Evolutionary conservation across 2,888 invertebrate species (phyloP), one percentile per base, ranked within the genome.

Genomic region (Spodoptera exigua): DNA sequence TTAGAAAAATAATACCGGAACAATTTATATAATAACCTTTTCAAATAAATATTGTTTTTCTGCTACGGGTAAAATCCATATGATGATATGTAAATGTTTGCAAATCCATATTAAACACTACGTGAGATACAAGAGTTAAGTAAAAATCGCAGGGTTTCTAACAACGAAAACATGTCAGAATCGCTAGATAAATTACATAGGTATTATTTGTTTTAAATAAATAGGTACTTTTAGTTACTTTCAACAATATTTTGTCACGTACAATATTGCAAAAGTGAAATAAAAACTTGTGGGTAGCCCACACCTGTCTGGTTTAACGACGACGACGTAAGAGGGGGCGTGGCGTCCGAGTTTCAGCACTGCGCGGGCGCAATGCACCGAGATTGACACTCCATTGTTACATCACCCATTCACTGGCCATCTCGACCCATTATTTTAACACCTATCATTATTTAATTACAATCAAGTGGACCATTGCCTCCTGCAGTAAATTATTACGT

Each of bases 351-450:
- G 59, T 39, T 47, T 61, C 69, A 49, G 52, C 48, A 21, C 46
- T 73, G 74, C 56, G 69, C 53, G 55, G 70, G 74, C 57, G 59
- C 74, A 67, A 48, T 61, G 65, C 67, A 69, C 54, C 51, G 57
- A 74, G 62, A 74, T 71, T 74, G 79, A 74, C 80, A 78, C 67
- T 78, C 80, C 80, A 81, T 84, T 84, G 83, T 90, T 89, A 80
- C 89, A 81, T 88, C 85, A 90, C 71, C 80, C 86, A 85, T 87
- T 88, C 88, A 86, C 75, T 63, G 67, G 73, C 73, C 76, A 81
- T 80, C 79, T 75, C 78, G 61, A 78, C 74, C 76, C 74, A 83
- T 83, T 84, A 80, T 74, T 79, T 76, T 75, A 79, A 81, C 76
- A 74, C 77, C 77, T 81, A 84, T 84, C 80, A 84, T 86, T 86